A percentile compares a stretch with the other conserved stretches of the same genome.
phyloP scores from a whole-genome alignment of 2,888 invertebrate species.

The Atrina japonica region DNA sequence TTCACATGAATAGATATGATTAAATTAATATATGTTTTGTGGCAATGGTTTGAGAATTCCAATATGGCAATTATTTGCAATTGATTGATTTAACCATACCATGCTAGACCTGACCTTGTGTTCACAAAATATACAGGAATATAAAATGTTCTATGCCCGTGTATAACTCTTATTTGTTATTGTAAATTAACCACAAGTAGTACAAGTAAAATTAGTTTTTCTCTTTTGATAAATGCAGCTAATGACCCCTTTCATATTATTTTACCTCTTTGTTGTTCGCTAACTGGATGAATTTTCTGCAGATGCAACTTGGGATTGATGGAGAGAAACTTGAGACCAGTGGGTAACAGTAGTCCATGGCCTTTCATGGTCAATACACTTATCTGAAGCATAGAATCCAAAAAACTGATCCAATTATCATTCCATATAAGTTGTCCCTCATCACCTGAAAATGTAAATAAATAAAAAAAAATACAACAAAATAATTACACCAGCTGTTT shows the following conservation, averaged over 20 bases:
- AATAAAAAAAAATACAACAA: too few relatives aligned
- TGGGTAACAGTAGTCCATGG: slow-evolving; percentile 92
- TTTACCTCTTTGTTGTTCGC: slow-evolving; percentile 7
- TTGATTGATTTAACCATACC: too few relatives aligned
- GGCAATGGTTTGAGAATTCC: too few relatives aligned
- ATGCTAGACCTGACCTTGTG: too few relatives aligned
- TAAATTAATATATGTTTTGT: too few relatives aligned
- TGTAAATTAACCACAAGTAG: too few relatives aligned
- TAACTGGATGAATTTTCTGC: slow-evolving; percentile 22
- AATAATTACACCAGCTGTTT: too few relatives aligned
- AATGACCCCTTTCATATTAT: neutral
- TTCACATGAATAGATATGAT: too few relatives aligned
- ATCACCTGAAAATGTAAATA: slow-evolving; percentile 83
- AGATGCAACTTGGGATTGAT: slow-evolving; percentile 89
- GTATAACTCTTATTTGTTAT: too few relatives aligned
- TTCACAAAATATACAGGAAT: too few relatives aligned
- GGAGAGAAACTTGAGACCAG: slow-evolving; percentile 89
- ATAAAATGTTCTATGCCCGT: too few relatives aligned
- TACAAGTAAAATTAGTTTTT: neutral
- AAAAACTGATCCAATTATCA: slow-evolving; percentile 95
- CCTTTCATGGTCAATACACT: slow-evolving; percentile 88
- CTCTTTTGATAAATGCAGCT: neutral
- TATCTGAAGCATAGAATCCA: slow-evolving; percentile 98
- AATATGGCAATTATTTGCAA: too few relatives aligned
- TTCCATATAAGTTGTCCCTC: slow-evolving; percentile 91